These are phyloP conservation scores for Octomys mimax DNA, from an alignment of 2,797 vertebrate genomes.

Conservation along the genomic window DNA sequence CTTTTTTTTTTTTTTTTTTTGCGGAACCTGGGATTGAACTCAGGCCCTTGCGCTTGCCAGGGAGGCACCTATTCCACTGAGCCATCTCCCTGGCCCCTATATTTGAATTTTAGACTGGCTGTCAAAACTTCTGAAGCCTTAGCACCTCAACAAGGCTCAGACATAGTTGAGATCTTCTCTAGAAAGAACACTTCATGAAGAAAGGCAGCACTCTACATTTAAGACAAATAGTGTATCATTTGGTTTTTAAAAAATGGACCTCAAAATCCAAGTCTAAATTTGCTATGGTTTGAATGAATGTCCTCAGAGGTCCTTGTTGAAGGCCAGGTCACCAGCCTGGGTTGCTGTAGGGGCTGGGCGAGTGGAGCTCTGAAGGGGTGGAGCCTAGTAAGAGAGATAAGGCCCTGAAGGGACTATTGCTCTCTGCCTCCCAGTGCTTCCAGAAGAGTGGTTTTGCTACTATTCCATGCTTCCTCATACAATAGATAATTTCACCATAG, in stretches of 20 bases:
- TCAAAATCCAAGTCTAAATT: background rate
- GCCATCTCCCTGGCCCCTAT: no score
- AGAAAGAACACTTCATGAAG: background rate
- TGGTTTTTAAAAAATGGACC: background rate
- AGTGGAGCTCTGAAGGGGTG: background rate
- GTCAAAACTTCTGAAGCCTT: background rate
- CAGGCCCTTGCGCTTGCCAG: no score
- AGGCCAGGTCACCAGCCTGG: background rate
- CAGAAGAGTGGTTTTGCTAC: no score
- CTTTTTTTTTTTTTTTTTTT: no score
- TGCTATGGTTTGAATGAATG: background rate
- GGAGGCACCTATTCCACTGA: no score
- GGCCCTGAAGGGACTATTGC: background rate
- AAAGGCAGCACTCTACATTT: constrained; percentile 20
- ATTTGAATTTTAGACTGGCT: background rate
- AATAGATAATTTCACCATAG: fast-evolving
- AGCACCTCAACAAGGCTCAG: background rate
- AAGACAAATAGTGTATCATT: background rate
- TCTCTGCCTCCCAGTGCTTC: no score
- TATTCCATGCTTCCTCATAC: background rate
- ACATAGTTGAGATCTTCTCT: background rate
- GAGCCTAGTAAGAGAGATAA: background rate
- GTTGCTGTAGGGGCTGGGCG: background rate
- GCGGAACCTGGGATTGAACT: no score
- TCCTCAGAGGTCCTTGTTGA: background rate